Conservation (phyloP, 1,140 invertebrate species). For the Zaprionus tsacasi region DNA sequence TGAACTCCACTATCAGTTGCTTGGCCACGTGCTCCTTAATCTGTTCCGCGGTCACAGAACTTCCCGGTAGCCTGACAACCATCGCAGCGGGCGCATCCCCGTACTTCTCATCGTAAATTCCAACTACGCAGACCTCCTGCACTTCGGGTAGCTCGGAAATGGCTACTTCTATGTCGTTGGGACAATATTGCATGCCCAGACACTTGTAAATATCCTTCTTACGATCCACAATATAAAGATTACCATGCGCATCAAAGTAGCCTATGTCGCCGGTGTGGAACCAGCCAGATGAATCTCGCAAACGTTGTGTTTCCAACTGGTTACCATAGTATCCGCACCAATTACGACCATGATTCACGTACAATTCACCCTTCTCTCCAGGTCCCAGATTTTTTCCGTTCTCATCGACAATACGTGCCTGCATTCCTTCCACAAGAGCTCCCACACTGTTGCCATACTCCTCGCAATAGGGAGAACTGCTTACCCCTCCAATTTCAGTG, state of each 20-base stretch:
- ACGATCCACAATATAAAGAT: constrained; percentile 89
- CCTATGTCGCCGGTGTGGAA: constrained; percentile 90
- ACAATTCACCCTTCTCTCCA: constrained; percentile 76
- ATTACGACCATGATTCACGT: constrained; percentile 48
- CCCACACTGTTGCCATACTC: constrained; percentile 34
- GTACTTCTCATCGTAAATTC: constrained; percentile 49
- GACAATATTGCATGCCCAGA: constrained; percentile 74
- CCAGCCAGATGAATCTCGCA: constrained; percentile 88
- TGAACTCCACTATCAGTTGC: constrained; percentile 79
- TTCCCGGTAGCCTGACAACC: constrained; percentile 40
- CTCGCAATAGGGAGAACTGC: constrained; percentile 1
- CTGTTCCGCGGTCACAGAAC: constrained; percentile 47
- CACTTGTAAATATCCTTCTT: constrained; percentile 92
- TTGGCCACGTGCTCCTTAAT: constrained; percentile 59
- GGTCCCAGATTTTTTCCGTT: constrained; percentile 45
- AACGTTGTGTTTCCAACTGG: constrained; percentile 86
- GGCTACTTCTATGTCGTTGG: constrained; percentile 63
- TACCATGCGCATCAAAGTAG: constrained; percentile 87
- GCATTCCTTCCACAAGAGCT: constrained; percentile 27
- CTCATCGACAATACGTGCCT: constrained; percentile 72
- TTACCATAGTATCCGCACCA: constrained; percentile 84
- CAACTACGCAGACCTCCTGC: constrained; percentile 65
- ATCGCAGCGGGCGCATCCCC: constrained; percentile 61
- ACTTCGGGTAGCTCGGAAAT: constrained; percentile 57
- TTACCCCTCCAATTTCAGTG: constrained; percentile 36